Base-by-base conservation (phyloP, 2,888 invertebrate genomes). In the Apantesis nais region DNA sequence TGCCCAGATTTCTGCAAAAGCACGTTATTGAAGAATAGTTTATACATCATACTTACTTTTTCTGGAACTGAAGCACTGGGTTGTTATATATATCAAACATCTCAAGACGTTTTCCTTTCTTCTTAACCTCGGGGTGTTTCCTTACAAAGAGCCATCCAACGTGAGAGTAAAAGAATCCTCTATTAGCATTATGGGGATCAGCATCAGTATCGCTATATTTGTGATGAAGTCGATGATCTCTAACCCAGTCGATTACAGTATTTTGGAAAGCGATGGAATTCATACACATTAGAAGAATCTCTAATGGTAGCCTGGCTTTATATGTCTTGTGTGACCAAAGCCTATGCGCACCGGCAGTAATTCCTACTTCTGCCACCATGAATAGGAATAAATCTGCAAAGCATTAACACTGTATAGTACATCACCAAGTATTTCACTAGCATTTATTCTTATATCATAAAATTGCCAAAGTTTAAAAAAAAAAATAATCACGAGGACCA, bases 131-230 rank as follows among this genome's bases (percentile, higher is more conserved):
- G 0, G 97, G 96, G 83, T 98, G 98, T 89, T 98, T 98, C 71
- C 95, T 96, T 76, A 96, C 96, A 67, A 98, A 86, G 58, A 98
- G 90, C 98, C 98, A 98, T n/a, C 98, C 98, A 67, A 98, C 94
- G 87, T 98, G 98, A 0, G 98, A 95, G 88, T 97, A 98, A 94
- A 98, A 98, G 90, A 98, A 97, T 3, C 98, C 98, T 66, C 97
- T 93, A 14, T 84, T 96, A 0, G 97, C 96, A 83, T 97, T 97
- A 86, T 97, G 97, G 0, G 97, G 97, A 87, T 89, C 89, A 1
- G 85, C 87, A 48, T 88, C 87, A 0, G 89, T 89, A 62, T 89
- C 89, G 39, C 83, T 82, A 93, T 96, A 97, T 85, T 97, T 97
- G 90, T 98, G 97, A 83, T 98, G 97, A 16, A 97, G 95, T 63